Conservation (phyloP, 1,140 invertebrate genomes). For the Drosophila lowei region DNA sequence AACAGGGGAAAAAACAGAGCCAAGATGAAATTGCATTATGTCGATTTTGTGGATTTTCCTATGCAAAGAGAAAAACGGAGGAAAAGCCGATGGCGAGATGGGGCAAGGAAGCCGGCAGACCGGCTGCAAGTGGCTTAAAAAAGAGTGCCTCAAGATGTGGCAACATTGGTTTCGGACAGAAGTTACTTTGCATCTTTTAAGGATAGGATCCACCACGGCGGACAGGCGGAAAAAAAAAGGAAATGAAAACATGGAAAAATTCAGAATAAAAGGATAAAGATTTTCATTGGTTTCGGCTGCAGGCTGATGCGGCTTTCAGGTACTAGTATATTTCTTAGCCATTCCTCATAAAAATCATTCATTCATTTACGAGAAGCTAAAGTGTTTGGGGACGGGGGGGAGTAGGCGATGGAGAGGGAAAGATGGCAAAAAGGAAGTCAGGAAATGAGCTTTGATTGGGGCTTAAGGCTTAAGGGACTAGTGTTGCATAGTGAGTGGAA, state of each 20-base stretch:
- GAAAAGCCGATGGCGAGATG: slow-evolving; percentile 21
- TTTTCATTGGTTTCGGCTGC: slow-evolving; percentile 48
- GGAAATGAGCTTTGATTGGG: no score
- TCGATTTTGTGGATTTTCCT: slow-evolving; percentile 74
- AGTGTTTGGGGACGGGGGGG: background rate
- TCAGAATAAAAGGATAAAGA: slow-evolving; percentile 32
- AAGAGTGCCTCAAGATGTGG: slow-evolving; percentile 45
- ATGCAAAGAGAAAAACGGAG: slow-evolving; percentile 36
- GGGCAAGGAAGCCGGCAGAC: slow-evolving; percentile 27
- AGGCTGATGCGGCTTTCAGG: slow-evolving; percentile 37
- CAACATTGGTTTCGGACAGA: slow-evolving; percentile 56
- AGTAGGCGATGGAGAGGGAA: background rate
- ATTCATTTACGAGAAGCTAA: slow-evolving; percentile 35
- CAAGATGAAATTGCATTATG: slow-evolving; percentile 76
- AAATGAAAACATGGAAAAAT: slow-evolving; percentile 16
- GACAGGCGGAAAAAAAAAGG: background rate
- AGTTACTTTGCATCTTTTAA: slow-evolving; percentile 59
- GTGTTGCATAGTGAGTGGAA: no score
- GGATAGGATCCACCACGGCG: slow-evolving; percentile 13
- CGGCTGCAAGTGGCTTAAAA: slow-evolving; percentile 61
- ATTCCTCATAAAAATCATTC: slow-evolving; percentile 47
- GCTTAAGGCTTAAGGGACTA: no score
- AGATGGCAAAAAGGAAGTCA: no score
- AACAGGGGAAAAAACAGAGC: slow-evolving; percentile 36
- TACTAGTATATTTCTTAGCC: slow-evolving; percentile 15